Evolutionary conservation across 2,888 invertebrate species (phyloP).

Genomic region (Pasiphila rectangulata): DNA sequence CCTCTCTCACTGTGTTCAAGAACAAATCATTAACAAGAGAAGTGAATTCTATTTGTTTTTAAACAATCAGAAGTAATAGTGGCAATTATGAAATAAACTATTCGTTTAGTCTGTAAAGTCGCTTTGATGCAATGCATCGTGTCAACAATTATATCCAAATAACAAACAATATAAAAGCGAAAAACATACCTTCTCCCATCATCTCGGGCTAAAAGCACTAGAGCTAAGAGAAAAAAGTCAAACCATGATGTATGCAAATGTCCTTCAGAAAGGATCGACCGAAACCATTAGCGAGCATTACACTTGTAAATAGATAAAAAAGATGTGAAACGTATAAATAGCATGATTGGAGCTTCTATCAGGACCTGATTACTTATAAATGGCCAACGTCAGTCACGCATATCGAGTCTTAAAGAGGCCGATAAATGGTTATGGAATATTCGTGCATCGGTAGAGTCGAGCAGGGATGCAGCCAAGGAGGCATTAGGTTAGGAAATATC

Average conservation of each 20-base stretch:
- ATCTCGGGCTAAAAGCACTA: not conserved
- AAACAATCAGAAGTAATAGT: too few species aligned
- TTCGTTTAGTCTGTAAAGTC: too few species aligned
- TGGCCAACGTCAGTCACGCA: constrained; percentile 51
- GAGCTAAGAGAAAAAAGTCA: not conserved
- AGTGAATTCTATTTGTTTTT: too few species aligned
- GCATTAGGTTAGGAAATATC: not conserved
- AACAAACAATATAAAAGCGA: not conserved
- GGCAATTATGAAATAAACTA: too few species aligned
- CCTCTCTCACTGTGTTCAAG: too few species aligned
- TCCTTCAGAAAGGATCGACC: constrained; percentile 10
- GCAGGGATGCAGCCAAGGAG: constrained; percentile 21
- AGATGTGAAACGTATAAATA: constrained; percentile 33
- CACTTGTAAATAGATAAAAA: constrained; percentile 27
- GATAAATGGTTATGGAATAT: constrained; percentile 53
- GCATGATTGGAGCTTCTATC: constrained; percentile 45
- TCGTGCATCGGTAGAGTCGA: constrained; percentile 45
- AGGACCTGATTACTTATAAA: constrained; percentile 49
- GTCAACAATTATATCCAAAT: too few species aligned
- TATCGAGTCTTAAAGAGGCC: constrained; percentile 43
- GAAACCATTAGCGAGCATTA: constrained; percentile 10
- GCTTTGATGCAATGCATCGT: too few species aligned
- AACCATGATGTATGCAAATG: constrained; percentile 1
- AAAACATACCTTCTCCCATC: not conserved
- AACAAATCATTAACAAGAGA: too few species aligned